Evolutionary conservation across 2,113 vertebrate genomes (phyloP), one percentile per base, ranked within the genome.

Genomic region (Mormyrus iriodes): DNA sequence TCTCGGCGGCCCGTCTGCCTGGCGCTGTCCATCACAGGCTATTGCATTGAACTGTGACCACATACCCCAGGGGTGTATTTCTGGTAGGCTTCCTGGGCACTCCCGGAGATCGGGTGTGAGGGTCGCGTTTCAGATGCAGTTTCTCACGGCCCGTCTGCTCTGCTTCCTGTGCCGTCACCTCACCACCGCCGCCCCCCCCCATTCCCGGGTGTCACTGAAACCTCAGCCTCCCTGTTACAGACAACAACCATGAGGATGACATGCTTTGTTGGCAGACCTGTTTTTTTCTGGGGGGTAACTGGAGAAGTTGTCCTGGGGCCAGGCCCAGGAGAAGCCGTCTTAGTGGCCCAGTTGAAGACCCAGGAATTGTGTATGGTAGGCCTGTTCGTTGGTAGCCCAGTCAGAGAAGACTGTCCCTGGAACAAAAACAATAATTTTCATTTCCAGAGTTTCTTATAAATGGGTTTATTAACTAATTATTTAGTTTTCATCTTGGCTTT

Each of bases 21-120:
- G 88, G 8, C 35, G 61, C 85, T 84, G 53, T 76, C 49, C 44
- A 52, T 24, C 87, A 48, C 83, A 27, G 53, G 83, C 44, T 53
- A 52, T 52, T 39, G 42, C 84, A 58, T 24, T 39, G 10, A 61
- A 35, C 52, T 86, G 51, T 76, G 83, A 42, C 87, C 89, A 35
- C 88, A 24, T 58, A 51, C 52, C 44, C n/a, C 58, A 58, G 84
- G 88, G 86, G 89, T 91, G 88, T 92, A 91, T 92, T 93, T 92
- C 89, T 4, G 83, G 88, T 21, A 48, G 31, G 86, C 88, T 83
- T n/a, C 58, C 19, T 7, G 27, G 88, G 88, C 42, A 44, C 53
- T 17, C 49, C 89, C 73, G 48, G 85, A 91, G 65, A 58, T 82
- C 55, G 55, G 35, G 27, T 76, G 91, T 79, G 73, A 79, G 35